Evolutionary conservation across 2,113 vertebrate species (phyloP), one percentile per base, ranked within the genome.

Genomic region (Actinemys pallida): DNA sequence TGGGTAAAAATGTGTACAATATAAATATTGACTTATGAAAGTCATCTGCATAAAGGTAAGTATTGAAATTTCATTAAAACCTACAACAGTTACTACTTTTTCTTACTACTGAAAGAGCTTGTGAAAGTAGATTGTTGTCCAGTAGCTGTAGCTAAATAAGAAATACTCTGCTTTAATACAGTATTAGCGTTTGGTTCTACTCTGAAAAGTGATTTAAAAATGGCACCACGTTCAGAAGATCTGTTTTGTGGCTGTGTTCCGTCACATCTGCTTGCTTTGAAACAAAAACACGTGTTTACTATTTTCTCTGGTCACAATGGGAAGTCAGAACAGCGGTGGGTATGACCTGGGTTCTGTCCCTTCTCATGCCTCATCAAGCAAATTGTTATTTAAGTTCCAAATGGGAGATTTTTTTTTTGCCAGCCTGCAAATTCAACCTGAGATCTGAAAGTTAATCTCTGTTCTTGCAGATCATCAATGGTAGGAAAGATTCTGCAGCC

Each of bases 381-480:
- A 35, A 25, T 72, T 39, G 62, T 39, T 47, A 31, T 78, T 57
- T 35, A 69, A 65, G 8, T 65, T 86, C 24, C 52, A 76, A 59
- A 47, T 76, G 39, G 57, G 53, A 84, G 81, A 94, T 81, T 76
- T 29, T 81, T 39, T 39, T 90, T 81, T 90, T 53, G 47, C 25
- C 52, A 90, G 59, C 7, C 39, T 19, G 0, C 76, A 69, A 83
- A 45, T 31, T 83, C 45, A 80, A 29, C 10, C 29, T 84, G 49
- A 84, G 76, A 39, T 16, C 19, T n/a, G 12, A 12, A 81, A n/a
- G 35, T 53, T 35, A 14, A 6, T 53, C 29, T 16, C 4, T 81
- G 31, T 81, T 81, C 49, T 52, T 53, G 12, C 17, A 35, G 45
- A 20, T 81, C 31, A 81, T 42, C 9, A 45, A 6, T 49, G 25